Percentiles rank a stretch among this genome's conserved stretches.
Conservation (phyloP, 2,113 vertebrate genomes). For the Cricetomys ansorgei region DNA sequence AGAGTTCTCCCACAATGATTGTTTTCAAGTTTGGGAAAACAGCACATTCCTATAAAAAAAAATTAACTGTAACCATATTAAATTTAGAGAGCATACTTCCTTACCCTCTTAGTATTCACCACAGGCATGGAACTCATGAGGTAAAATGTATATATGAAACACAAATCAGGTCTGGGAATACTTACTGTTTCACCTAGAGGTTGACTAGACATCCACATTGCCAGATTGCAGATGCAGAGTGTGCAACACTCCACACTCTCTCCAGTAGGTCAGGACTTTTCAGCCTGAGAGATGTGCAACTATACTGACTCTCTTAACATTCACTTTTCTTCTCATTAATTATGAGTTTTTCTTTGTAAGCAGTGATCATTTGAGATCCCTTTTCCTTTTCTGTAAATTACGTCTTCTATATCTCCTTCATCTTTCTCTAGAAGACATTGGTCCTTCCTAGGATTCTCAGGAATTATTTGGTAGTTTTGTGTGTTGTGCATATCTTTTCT, state of each 20-base stretch:
- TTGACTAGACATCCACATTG: not conserved
- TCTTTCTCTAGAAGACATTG: not conserved
- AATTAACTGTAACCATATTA: not conserved
- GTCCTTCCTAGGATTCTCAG: not conserved
- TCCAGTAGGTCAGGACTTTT: not conserved
- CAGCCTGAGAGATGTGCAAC: not conserved
- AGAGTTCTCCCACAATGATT: not conserved
- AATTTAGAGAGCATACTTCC: not conserved
- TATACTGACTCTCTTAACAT: not conserved
- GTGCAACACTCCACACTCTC: fast-evolving
- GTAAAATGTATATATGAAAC: not conserved
- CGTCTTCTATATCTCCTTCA: not conserved
- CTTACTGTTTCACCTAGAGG: not conserved
- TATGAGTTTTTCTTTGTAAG: not conserved
- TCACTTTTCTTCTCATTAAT: not conserved
- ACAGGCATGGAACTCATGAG: not conserved
- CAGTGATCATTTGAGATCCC: not conserved
- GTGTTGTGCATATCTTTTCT: not conserved
- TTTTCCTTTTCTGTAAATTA: not conserved
- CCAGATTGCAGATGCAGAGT: not conserved
- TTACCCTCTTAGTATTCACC: not conserved
- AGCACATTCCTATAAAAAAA: not conserved
- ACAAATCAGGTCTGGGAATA: not conserved
- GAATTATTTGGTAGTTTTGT: not conserved
- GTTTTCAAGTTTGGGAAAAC: constrained; percentile 19